phyloP scores from a whole-genome alignment of 1,140 invertebrate genomes.

The Ooceraea biroi region DNA sequence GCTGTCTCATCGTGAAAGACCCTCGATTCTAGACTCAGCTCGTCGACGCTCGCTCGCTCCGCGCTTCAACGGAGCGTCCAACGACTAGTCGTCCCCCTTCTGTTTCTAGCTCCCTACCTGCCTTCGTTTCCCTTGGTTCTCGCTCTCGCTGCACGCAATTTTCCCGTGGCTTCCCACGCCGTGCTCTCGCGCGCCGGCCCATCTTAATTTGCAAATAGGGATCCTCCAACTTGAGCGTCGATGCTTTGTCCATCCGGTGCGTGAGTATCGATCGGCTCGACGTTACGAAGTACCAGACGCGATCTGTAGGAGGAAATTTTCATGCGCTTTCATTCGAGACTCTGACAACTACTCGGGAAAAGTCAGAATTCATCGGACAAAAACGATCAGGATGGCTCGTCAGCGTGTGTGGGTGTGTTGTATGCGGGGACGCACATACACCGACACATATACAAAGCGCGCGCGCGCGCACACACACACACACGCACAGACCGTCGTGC shows the following conservation, averaged over 20 bases:
- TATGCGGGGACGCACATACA: no score
- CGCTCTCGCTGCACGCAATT: slow-evolving; percentile 48
- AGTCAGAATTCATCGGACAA: background rate
- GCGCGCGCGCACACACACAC: background rate
- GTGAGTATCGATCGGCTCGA: background rate
- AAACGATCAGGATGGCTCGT: background rate
- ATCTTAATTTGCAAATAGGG: slow-evolving; percentile 14
- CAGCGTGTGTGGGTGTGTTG: background rate
- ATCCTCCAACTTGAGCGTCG: slow-evolving; percentile 16
- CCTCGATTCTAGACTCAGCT: slow-evolving; percentile 58
- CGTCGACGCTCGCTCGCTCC: slow-evolving; percentile 37
- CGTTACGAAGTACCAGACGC: slow-evolving; percentile 5
- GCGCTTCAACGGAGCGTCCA: slow-evolving; percentile 71
- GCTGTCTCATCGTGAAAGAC: slow-evolving; percentile 66
- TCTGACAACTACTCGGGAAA: no score
- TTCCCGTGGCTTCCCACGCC: slow-evolving; percentile 65
- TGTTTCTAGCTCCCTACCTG: slow-evolving; percentile 58
- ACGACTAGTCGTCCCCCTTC: slow-evolving; percentile 64
- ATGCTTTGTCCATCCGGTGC: background rate
- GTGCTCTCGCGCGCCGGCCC: background rate
- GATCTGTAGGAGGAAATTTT: background rate
- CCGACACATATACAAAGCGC: no score
- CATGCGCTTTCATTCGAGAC: no score
- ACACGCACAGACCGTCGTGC: background rate
- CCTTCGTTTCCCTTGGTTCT: background rate